Conservation (phyloP, 2,113 vertebrate genomes). For the Muntiacus reevesi region DNA sequence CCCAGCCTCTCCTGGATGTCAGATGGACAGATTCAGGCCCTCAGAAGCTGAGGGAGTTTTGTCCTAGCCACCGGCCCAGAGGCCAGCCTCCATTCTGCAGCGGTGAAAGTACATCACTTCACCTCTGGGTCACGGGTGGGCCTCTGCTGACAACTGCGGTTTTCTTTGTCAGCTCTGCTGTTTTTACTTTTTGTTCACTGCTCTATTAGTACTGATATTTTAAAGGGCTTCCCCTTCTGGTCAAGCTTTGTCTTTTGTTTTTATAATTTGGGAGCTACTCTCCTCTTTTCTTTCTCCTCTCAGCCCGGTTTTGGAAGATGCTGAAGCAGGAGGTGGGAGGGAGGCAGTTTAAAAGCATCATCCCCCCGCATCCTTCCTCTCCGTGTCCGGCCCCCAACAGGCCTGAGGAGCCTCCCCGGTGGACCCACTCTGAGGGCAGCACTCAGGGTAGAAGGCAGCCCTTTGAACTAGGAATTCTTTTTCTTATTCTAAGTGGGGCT, state of each 20-base stretch:
- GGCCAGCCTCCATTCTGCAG: not conserved
- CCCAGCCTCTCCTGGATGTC: not conserved
- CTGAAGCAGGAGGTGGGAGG: not conserved
- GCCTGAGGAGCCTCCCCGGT: not conserved
- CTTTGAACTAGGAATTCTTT: not conserved
- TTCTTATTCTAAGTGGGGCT: not conserved
- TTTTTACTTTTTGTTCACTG: not conserved
- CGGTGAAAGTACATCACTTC: not conserved
- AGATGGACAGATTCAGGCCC: not conserved
- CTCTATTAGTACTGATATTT: conserved; percentile 19
- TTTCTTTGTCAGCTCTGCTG: conserved; percentile 24
- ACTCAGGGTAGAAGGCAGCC: not conserved
- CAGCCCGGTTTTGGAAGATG: not conserved
- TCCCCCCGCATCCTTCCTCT: not conserved
- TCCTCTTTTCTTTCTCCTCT: not conserved
- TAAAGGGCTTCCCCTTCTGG: conserved; percentile 32
- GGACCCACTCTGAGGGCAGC: not conserved
- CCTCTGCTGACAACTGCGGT: not conserved
- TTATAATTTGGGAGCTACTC: not conserved
- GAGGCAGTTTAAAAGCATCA: not conserved
- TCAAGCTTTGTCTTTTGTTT: conserved; percentile 29
- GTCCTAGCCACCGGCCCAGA: not conserved
- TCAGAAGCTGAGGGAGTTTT: not conserved
- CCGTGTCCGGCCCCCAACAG: not conserved
- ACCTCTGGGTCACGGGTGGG: not conserved